Percentiles rank a stretch among this genome's conserved stretches.
Conservation (phyloP, 1,140 invertebrate species). For the Phocides pigmalion region DNA sequence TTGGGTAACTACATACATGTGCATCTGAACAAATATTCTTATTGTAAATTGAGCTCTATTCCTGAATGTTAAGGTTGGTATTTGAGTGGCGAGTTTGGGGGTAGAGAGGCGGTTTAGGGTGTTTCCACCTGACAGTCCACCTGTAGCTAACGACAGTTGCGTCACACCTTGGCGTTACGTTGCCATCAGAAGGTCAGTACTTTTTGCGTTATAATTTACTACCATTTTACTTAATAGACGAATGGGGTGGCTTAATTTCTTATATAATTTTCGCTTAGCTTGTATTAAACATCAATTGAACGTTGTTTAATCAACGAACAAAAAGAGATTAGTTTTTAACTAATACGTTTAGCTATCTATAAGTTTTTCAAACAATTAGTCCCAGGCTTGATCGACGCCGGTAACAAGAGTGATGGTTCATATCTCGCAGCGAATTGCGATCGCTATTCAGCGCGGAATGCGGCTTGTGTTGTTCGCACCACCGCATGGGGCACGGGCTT, state of each 20-base stretch:
- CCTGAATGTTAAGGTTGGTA: slow-evolving; percentile 3
- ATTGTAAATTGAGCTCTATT: slow-evolving; percentile 31
- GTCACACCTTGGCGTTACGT: slow-evolving; percentile 58
- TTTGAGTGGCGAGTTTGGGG: slow-evolving; percentile 10
- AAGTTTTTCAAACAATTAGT: too few species aligned
- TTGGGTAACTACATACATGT: too few species aligned
- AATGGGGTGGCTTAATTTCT: slow-evolving; percentile 12
- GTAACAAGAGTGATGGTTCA: too few species aligned
- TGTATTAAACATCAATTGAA: too few species aligned
- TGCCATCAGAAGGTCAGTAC: slow-evolving; percentile 41
- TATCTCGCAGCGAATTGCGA: too few species aligned
- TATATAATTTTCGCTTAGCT: slow-evolving; percentile 7
- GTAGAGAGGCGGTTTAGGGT: slow-evolving; percentile 46
- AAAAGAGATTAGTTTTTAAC: too few species aligned
- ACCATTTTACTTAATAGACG: slow-evolving; percentile 13
- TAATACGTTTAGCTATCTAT: too few species aligned
- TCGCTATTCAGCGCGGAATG: too few species aligned
- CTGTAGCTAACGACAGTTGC: slow-evolving; percentile 70
- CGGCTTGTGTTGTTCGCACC: too few species aligned
- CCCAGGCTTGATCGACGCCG: too few species aligned
- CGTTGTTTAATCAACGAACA: too few species aligned
- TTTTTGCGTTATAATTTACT: slow-evolving; percentile 40
- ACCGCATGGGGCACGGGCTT: too few species aligned
- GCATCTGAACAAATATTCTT: slow-evolving; percentile 8
- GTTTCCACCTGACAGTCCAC: slow-evolving; percentile 65